These are phyloP conservation scores for Timema cristinae DNA, from an alignment of 2,888 invertebrate species.

Conservation along the genomic window DNA sequence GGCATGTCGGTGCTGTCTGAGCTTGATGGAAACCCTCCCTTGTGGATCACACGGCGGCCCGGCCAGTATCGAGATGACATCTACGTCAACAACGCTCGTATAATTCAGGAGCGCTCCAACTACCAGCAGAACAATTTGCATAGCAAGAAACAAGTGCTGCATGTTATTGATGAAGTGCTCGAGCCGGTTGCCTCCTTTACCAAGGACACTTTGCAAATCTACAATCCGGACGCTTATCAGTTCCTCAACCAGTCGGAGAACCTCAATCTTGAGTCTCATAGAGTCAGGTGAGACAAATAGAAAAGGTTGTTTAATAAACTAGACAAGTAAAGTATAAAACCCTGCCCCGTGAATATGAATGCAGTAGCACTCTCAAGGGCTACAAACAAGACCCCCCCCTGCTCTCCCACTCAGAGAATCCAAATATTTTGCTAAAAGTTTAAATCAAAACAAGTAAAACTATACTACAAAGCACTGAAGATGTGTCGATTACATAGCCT, in stretches of 20 bases:
- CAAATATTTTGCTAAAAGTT: no score
- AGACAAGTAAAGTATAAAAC: not conserved
- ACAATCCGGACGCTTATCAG: constrained; percentile 77
- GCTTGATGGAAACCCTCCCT: constrained; percentile 77
- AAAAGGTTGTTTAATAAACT: not conserved
- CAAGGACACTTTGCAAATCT: constrained; percentile 60
- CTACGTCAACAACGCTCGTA: constrained; percentile 82
- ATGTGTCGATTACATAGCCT: no score
- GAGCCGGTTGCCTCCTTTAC: constrained; percentile 59
- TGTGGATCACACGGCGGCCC: constrained; percentile 72
- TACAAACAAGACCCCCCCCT: not conserved
- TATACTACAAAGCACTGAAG: no score
- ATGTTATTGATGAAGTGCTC: constrained; percentile 83
- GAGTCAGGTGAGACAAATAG: constrained; percentile 58
- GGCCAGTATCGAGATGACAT: constrained; percentile 63
- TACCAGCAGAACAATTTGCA: constrained; percentile 53
- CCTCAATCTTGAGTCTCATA: constrained; percentile 66
- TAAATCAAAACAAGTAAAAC: no score
- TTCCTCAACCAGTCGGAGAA: constrained; percentile 75
- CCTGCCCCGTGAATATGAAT: constrained; percentile 17
- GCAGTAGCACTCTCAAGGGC: no score
- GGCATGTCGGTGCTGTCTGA: constrained; percentile 71
- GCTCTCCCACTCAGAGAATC: not conserved
- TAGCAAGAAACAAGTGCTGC: constrained; percentile 68
- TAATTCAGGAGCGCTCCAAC: constrained; percentile 64